phyloP scores from a whole-genome alignment of 1,140 invertebrate species.

The Hesperophylax magnus region DNA sequence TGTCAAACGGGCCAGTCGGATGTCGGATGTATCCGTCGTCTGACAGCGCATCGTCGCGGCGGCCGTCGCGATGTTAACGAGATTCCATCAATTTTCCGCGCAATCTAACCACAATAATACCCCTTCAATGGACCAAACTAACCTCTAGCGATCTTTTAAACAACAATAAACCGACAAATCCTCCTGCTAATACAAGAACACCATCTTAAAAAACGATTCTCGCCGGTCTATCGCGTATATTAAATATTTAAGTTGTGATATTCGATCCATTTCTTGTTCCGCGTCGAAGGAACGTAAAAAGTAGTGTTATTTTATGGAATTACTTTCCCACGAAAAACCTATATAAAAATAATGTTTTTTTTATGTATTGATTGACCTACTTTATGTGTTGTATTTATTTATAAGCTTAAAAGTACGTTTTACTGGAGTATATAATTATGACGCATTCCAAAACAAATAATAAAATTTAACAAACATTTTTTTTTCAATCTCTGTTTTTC shows the following conservation, averaged over 20 bases:
- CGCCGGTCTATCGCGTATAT: background rate
- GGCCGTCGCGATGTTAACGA: background rate
- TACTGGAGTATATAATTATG: no score
- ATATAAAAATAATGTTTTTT: no score
- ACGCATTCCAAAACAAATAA: no score
- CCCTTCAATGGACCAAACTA: background rate
- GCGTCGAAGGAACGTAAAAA: no score
- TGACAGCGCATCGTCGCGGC: background rate
- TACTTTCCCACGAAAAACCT: background rate
- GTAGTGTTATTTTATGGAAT: no score
- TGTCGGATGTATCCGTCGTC: background rate
- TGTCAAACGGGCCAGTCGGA: no score
- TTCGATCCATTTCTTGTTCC: slow-evolving; percentile 5
- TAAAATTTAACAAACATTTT: no score
- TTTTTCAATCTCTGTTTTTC: no score
- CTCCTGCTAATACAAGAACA: background rate
- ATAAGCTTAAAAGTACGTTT: no score
- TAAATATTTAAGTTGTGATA: slow-evolving; percentile 18
- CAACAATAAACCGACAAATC: background rate
- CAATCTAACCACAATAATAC: background rate
- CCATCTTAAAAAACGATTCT: background rate
- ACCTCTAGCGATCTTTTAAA: background rate
- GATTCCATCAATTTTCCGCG: background rate
- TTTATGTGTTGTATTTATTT: no score
- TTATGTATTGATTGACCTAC: no score